These are phyloP conservation scores for Ramphastos sulfuratus DNA, from an alignment of 2,113 vertebrate genomes.

Conservation along the genomic window DNA sequence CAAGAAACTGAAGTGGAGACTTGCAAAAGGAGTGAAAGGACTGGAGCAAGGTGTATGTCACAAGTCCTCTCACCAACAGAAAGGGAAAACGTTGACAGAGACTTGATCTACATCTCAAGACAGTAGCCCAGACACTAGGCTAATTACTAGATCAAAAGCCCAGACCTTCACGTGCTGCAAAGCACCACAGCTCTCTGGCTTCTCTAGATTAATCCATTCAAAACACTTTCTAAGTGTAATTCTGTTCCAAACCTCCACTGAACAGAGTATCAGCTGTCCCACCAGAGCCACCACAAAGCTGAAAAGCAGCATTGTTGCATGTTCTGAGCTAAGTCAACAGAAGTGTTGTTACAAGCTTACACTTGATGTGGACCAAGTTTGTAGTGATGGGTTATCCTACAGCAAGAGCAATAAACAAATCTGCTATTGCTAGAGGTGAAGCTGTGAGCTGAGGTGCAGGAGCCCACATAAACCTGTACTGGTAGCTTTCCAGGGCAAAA, in stretches of 20 bases:
- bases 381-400: neutral
- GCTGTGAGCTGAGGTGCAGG: neutral
- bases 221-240: neutral
- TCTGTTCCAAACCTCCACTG: neutral
- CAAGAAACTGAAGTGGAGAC: neutral
- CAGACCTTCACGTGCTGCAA: neutral
- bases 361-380: neutral
- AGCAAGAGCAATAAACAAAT: neutral
- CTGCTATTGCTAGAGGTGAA: neutral
- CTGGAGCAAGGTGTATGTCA: neutral
- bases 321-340: neutral
- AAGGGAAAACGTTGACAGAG: rapidly evolving
- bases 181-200: neutral
- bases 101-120: neutral
- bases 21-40: neutral
- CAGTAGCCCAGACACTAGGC: neutral
- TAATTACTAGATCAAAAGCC: neutral
- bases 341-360: conserved; percentile 17
- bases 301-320: conserved; percentile 31
- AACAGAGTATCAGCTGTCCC: conserved; percentile 16
- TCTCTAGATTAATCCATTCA: neutral
- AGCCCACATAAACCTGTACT: neutral
- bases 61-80: neutral
- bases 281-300: neutral
- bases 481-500: neutral